Percentiles rank a stretch among this genome's conserved stretches.
Conservation (phyloP, 2,113 vertebrate species). For the Menidia beryllina region DNA sequence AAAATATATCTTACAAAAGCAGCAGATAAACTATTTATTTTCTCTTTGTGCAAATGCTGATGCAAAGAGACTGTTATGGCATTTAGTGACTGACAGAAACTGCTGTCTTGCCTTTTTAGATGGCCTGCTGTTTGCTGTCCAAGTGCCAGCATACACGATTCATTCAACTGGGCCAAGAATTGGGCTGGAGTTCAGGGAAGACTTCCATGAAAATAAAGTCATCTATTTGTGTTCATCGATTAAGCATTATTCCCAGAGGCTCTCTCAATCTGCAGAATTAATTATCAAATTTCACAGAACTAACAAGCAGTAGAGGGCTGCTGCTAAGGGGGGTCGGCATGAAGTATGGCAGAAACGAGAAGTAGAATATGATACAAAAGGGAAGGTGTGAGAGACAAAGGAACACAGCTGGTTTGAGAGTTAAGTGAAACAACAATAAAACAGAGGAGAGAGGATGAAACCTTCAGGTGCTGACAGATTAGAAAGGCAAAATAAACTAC, state of each 20-base stretch:
- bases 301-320: constrained; percentile 55
- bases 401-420: constrained; percentile 14
- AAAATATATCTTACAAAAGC: not conserved
- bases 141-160: constrained; percentile 4
- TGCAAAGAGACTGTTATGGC: constrained; percentile 22
- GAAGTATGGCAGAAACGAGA: constrained; percentile 10
- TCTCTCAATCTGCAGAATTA: constrained; percentile 70
- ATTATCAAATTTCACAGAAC: constrained; percentile 69
- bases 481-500: not conserved
- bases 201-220: constrained; percentile 59
- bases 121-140: constrained; percentile 33
- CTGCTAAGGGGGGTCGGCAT: constrained; percentile 28
- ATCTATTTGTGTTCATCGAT: constrained; percentile 74
- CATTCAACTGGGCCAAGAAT: constrained; percentile 20
- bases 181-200: constrained; percentile 20
- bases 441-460: not conserved
- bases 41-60: not conserved
- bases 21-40: constrained; percentile 26
- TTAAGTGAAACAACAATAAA: not conserved
- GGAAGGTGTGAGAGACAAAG: constrained; percentile 33
- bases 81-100: constrained; percentile 36
- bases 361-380: constrained; percentile 25
- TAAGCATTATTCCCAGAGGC: constrained; percentile 63
- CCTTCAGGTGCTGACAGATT: constrained; percentile 1
- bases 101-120: constrained; percentile 19